These are phyloP conservation scores for Mactromeris polynyma DNA, from an alignment of 2,888 invertebrate genomes.

Conservation along the genomic window DNA sequence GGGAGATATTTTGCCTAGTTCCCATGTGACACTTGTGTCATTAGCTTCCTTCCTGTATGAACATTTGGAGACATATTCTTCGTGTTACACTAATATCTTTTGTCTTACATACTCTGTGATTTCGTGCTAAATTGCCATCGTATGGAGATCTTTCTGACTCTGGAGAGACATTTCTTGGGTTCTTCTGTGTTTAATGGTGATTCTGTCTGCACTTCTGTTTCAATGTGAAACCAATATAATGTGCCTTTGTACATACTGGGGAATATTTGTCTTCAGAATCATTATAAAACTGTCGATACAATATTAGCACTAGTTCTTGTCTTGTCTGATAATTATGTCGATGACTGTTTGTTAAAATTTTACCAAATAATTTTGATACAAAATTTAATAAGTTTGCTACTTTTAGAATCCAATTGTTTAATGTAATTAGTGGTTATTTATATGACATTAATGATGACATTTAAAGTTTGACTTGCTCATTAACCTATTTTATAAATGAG, in stretches of 20 bases:
- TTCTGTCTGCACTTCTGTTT: constrained; percentile 8
- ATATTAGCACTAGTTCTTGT: too few relatives aligned
- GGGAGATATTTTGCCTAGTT: background rate
- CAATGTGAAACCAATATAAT: constrained; percentile 9
- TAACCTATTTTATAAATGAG: too few relatives aligned
- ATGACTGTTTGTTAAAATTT: too few relatives aligned
- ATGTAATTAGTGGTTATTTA: too few relatives aligned
- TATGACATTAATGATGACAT: too few relatives aligned
- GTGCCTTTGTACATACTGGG: background rate
- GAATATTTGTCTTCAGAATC: background rate
- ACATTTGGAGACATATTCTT: background rate
- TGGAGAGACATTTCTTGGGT: background rate
- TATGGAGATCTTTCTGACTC: constrained; percentile 12
- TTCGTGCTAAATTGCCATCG: constrained; percentile 22
- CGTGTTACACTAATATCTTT: constrained; percentile 11
- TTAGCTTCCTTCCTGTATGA: constrained; percentile 11
- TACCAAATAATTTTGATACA: too few relatives aligned
- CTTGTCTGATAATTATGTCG: too few relatives aligned
- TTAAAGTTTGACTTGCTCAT: too few relatives aligned
- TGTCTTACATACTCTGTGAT: constrained; percentile 17
- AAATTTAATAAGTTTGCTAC: too few relatives aligned
- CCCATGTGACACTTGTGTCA: constrained; percentile 5
- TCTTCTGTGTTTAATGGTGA: constrained; percentile 19
- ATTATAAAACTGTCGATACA: background rate
- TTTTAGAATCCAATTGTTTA: too few relatives aligned